phyloP scores from a whole-genome alignment of 53 echinoderm and acorn worm genomes.

The Zoroaster sp. region DNA sequence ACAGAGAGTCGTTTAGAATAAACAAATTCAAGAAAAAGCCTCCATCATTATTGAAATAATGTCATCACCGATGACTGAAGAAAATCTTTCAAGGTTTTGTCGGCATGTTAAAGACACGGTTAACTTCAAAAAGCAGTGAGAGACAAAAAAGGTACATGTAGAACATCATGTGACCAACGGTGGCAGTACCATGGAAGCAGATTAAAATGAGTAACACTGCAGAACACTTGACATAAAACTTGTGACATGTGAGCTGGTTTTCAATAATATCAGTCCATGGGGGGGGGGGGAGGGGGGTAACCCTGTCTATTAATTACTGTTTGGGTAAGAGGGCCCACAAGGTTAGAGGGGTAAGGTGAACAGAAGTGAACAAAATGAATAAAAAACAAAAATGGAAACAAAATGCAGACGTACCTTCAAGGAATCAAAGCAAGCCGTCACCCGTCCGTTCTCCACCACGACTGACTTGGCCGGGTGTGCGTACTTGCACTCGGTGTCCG shows the following conservation, averaged over 20 bases:
- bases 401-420: constrained; percentile 84
- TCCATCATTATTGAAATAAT: too few relatives aligned
- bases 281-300: not conserved
- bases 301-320: not conserved
- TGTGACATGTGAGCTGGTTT: not conserved
- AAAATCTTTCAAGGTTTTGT: too few relatives aligned
- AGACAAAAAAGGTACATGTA: too few relatives aligned
- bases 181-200: too few relatives aligned
- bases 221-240: not conserved
- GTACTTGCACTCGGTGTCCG: constrained; percentile 99
- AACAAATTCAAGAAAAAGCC: too few relatives aligned
- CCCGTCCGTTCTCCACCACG: constrained; percentile 98
- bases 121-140: too few relatives aligned
- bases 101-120: too few relatives aligned
- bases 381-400: not conserved
- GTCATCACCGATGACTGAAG: too few relatives aligned
- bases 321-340: not conserved
- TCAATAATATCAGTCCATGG: not conserved
- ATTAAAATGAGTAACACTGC: not conserved
- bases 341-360: not conserved
- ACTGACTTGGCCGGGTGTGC: constrained; percentile 99
- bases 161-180: too few relatives aligned
- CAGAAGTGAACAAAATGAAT: not conserved
- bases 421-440: constrained; percentile 99
- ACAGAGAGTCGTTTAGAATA: too few relatives aligned